Conservation (phyloP, 2,797 vertebrate species). For the Falco berigora region DNA sequence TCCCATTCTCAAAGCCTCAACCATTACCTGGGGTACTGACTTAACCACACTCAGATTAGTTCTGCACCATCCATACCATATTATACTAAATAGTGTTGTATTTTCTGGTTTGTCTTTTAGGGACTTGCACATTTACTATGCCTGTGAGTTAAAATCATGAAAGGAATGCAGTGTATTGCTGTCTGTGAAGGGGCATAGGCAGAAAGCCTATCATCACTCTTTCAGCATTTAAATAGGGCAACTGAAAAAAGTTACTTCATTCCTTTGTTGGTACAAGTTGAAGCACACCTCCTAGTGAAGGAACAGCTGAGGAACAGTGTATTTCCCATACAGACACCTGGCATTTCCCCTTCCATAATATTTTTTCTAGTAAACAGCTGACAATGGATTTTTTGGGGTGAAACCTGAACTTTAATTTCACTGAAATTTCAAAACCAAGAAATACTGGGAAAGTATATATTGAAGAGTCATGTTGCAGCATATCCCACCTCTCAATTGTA, state of each 20-base stretch:
- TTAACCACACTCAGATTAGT: not conserved
- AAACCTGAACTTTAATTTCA: not conserved
- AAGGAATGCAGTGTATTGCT: not conserved
- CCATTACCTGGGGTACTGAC: not conserved
- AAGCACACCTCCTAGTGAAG: not conserved
- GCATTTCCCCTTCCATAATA: not conserved
- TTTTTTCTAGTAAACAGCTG: not conserved
- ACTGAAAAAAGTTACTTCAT: not conserved
- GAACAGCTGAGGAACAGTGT: not conserved
- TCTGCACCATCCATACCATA: not conserved
- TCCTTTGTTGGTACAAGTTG: not conserved
- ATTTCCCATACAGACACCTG: not conserved
- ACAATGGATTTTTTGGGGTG: not conserved
- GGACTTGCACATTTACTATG: not conserved
- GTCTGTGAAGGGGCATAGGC: not conserved
- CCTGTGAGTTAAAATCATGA: not conserved
- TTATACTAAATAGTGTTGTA: no score
- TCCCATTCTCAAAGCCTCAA: not conserved
- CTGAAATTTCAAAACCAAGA: not conserved
- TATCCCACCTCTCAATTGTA: not conserved
- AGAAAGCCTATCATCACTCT: not conserved
- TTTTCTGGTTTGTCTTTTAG: not conserved
- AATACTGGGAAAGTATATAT: not conserved
- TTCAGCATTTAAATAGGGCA: not conserved
- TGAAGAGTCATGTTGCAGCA: not conserved